Conservation (phyloP, 2,797 vertebrate species). For the Etheostoma perlongum region DNA sequence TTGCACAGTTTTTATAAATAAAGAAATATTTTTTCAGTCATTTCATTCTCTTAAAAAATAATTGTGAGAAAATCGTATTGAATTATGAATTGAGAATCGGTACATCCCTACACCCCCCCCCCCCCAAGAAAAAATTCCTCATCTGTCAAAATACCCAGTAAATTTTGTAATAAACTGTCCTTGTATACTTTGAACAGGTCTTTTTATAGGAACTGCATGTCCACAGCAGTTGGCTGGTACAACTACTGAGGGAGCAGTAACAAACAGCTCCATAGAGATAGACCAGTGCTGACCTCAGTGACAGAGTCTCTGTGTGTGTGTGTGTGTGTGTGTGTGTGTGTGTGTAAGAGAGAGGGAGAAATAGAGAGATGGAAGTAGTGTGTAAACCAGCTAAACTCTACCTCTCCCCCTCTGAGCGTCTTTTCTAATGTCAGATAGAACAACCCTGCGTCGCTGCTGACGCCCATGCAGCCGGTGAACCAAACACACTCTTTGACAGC, state of each 20-base stretch:
- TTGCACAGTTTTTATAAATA: no score
- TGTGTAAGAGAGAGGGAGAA: background rate
- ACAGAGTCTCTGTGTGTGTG: conserved; percentile 14
- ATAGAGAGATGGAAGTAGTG: background rate
- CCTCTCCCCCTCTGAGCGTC: conserved; percentile 23
- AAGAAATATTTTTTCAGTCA: no score
- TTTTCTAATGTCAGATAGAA: conserved; percentile 65
- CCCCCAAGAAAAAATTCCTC: background rate
- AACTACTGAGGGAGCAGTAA: conserved; percentile 29
- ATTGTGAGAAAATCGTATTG: no score
- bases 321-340: conserved; percentile 4
- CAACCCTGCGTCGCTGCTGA: conserved; percentile 64
- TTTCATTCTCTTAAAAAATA: no score
- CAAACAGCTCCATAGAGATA: conserved; percentile 32
- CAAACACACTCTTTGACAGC: conserved; percentile 66
- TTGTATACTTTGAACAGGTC: background rate
- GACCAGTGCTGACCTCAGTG: conserved; percentile 42
- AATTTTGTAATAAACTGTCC: conserved; percentile 9
- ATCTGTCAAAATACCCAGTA: conserved; percentile 6
- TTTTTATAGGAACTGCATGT: conserved; percentile 27
- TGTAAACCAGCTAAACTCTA: conserved; percentile 54
- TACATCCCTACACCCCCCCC: no score
- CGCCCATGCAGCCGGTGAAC: conserved; percentile 54
- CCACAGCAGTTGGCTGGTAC: conserved; percentile 47
- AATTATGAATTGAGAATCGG: no score